phyloP scores from a whole-genome alignment of 2,113 vertebrate genomes.

The Brachirus orientalis region DNA sequence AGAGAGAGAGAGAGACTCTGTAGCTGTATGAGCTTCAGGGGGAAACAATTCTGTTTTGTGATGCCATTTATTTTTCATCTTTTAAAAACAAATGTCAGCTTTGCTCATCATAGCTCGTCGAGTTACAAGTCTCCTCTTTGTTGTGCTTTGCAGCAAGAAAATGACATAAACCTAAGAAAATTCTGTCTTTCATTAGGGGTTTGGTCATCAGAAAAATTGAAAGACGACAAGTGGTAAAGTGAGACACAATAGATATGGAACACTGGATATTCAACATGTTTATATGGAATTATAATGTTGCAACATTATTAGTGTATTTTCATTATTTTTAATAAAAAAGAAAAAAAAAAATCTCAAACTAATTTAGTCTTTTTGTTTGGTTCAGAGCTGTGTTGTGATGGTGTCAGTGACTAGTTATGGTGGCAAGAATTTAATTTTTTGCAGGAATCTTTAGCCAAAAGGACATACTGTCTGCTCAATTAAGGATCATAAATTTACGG shows the following conservation, averaged over 20 bases:
- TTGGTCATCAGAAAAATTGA: too few relatives aligned
- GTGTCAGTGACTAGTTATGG: too few relatives aligned
- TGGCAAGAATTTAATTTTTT: too few relatives aligned
- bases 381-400: too few relatives aligned
- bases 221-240: neutral
- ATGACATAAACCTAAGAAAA: too few relatives aligned
- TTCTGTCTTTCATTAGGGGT: too few relatives aligned
- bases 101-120: neutral
- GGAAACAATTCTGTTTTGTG: neutral
- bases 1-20: slow-evolving; percentile 11
- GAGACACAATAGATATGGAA: neutral
- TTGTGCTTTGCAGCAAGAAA: neutral
- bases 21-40: slow-evolving; percentile 22
- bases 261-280: neutral
- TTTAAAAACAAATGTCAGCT: neutral
- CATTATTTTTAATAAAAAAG: too few relatives aligned
- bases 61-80: neutral
- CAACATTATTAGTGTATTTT: neutral
- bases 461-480: neutral
- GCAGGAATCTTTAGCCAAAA: too few relatives aligned
- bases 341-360: too few relatives aligned
- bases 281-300: neutral
- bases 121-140: neutral
- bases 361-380: too few relatives aligned
- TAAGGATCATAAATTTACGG: neutral